Evolutionary conservation across 2,797 vertebrate species (phyloP).

Genomic region (Anomalospiza imberbis): DNA sequence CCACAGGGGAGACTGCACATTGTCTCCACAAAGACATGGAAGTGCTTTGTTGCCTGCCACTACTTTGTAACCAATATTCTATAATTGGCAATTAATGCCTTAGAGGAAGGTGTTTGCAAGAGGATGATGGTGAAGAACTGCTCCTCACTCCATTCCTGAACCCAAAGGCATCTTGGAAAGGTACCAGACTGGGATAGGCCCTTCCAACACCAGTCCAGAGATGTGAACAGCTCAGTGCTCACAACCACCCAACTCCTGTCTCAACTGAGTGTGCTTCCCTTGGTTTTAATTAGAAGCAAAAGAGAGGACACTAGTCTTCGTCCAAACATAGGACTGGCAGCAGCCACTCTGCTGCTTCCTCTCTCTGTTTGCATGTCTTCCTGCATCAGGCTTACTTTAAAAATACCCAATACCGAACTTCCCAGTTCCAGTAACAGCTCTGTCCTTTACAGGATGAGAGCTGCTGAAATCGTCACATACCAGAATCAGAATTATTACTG

Average conservation of each 20-base stretch:
- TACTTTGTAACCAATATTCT: not conserved
- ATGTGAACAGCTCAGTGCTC: not conserved
- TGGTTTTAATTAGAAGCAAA: not conserved
- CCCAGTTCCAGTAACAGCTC: not conserved
- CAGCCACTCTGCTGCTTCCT: not conserved
- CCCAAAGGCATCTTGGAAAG: not conserved
- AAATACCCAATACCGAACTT: not conserved
- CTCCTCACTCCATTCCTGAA: not conserved
- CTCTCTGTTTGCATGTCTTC: not conserved
- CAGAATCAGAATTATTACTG: not conserved
- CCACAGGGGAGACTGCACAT: not conserved
- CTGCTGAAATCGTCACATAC: not conserved
- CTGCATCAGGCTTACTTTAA: not conserved
- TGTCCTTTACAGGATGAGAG: not conserved
- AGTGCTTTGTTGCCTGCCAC: not conserved
- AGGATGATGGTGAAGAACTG: not conserved
- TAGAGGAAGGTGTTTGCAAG: not conserved
- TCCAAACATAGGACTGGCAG: not conserved
- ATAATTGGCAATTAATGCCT: not conserved
- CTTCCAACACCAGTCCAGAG: not conserved
- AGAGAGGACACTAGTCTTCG: not conserved
- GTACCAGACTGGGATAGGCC: not conserved
- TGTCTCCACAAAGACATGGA: not conserved
- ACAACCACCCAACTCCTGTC: not conserved
- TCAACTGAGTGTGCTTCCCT: not conserved